Percentiles rank a stretch among this genome's conserved stretches.
phyloP scores from a whole-genome alignment of 2,888 invertebrate genomes.

The Tetranychus piercei region DNA sequence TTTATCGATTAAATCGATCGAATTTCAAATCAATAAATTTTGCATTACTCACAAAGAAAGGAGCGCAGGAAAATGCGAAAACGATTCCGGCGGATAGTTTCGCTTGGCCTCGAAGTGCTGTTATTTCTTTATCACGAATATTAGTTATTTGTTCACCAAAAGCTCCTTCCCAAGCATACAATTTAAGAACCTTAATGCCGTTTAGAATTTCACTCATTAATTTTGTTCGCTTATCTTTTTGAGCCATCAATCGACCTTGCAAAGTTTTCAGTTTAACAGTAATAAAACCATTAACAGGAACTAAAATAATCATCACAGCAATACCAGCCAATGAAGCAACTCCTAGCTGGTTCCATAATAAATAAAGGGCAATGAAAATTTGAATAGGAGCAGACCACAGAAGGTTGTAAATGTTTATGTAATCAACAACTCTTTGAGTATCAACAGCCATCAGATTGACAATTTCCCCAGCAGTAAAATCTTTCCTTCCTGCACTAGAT shows the following conservation, averaged over 20 bases:
- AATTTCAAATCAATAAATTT: background rate
- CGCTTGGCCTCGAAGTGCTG: slow-evolving; percentile 21
- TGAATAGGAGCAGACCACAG: slow-evolving; percentile 26
- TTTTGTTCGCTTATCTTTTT: slow-evolving; percentile 35
- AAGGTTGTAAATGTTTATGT: slow-evolving; percentile 20
- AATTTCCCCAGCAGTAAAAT: slow-evolving; percentile 26
- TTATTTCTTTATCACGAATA: slow-evolving; percentile 23
- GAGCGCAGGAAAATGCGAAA: slow-evolving; percentile 26
- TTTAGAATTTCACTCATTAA: slow-evolving; percentile 34
- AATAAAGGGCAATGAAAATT: slow-evolving; percentile 22
- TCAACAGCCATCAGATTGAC: slow-evolving; percentile 27
- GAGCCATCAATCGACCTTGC: slow-evolving; percentile 29
- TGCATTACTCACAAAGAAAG: slow-evolving; percentile 24
- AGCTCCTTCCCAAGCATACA: slow-evolving; percentile 28
- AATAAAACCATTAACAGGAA: slow-evolving; percentile 24
- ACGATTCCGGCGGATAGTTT: slow-evolving; percentile 24
- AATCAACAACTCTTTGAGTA: slow-evolving; percentile 23
- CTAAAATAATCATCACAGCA: slow-evolving; percentile 22
- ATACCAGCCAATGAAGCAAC: slow-evolving; percentile 26
- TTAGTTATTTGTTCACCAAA: slow-evolving; percentile 23
- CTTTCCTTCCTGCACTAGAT: slow-evolving; percentile 8
- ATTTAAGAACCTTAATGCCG: slow-evolving; percentile 32
- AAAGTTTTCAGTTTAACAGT: slow-evolving; percentile 19
- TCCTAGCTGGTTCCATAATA: slow-evolving; percentile 26
- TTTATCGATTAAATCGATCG: background rate